Base-by-base conservation (phyloP, 2,113 vertebrate species). In the Poeciliopsis retropinna region DNA sequence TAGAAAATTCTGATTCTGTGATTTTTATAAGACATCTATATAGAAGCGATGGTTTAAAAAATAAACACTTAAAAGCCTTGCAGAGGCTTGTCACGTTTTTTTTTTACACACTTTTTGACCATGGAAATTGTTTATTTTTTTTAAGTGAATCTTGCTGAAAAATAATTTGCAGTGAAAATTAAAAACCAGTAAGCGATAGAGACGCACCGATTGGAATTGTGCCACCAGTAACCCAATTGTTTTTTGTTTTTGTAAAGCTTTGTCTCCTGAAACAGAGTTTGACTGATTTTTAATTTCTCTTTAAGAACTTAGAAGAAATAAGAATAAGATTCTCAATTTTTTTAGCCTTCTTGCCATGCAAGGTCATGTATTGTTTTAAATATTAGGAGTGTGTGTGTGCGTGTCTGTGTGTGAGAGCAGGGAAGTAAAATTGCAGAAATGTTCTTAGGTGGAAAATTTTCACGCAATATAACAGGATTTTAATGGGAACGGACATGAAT, bases 1-100 rank as follows among this genome's bases (percentile, higher is more conserved):
- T 88, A 91, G 86, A 91, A 91, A 93, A 87, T 81, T 85, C 73
- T 34, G 73, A 80, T 87, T 86, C 70, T 86, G 78, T 84, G 79
- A 84, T 85, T 87, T 87, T 84, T 84, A 80, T 82, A 88, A 89
- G 87, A 92, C 91, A 89, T 90, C 72, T 90, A 91, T 85, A 85
- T 88, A 84, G 87, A 47, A 30, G 60, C 60, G 63, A 62, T 19
- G 19, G 32, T 78, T 25, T 41, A 54, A 30, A 79, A 88, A 80
- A 85, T 88, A 90, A 88, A 92, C 90, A 84, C 82, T 82, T 85
- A 91, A 89, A 92, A 94, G 89, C 86, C 89, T 63, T 69, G 62
- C 80, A 29, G 73, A 86, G 88, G 84, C 80, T 64, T 82, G 76
- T 88, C 83, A 83, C 77, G 67, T 68, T 74, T 73, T 83, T 87